phyloP scores from a whole-genome alignment of 2,113 vertebrate species.

The Aphyosemion australe region DNA sequence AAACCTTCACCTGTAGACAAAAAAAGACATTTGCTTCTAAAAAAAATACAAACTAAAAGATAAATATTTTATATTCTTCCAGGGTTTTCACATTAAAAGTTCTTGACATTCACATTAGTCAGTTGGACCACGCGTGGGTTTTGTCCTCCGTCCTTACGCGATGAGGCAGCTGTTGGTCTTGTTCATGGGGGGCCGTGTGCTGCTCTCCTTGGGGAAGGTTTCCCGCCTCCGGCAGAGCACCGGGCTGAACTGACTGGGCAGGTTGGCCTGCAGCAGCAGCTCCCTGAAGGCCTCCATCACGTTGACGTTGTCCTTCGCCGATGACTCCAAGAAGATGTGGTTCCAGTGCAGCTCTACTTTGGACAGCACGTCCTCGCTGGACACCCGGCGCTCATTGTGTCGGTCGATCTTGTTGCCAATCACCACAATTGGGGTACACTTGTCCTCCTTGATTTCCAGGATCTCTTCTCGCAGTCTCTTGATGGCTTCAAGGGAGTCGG shows the following conservation, averaged over 20 bases:
- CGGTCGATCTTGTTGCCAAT: constrained; percentile 89
- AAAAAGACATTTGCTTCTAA: no score
- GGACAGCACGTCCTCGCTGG: constrained; percentile 78
- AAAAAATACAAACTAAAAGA: no score
- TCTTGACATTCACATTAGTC: no score
- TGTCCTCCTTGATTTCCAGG: constrained; percentile 89
- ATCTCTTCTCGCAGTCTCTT: constrained; percentile 88
- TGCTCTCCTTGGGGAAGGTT: constrained; percentile 82
- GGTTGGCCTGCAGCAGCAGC: constrained; percentile 85
- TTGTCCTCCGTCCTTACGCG: constrained; percentile 71
- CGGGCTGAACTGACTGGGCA: constrained; percentile 84
- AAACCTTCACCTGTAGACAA: no score
- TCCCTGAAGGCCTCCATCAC: constrained; percentile 88
- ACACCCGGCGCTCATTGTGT: constrained; percentile 72
- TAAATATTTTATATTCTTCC: no score
- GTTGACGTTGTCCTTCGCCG: constrained; percentile 89
- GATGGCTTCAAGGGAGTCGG: constrained; percentile 83
- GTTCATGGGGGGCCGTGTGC: constrained; percentile 83
- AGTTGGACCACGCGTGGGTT: neutral
- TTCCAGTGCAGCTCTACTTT: constrained; percentile 90
- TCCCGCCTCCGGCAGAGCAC: constrained; percentile 82
- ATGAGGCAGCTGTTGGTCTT: constrained; percentile 89
- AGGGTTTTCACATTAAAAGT: no score
- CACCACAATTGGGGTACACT: constrained; percentile 86
- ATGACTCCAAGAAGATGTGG: constrained; percentile 87